Evolutionary conservation across 2,888 invertebrate genomes (phyloP).

Genomic region (Oscheius sp.): DNA sequence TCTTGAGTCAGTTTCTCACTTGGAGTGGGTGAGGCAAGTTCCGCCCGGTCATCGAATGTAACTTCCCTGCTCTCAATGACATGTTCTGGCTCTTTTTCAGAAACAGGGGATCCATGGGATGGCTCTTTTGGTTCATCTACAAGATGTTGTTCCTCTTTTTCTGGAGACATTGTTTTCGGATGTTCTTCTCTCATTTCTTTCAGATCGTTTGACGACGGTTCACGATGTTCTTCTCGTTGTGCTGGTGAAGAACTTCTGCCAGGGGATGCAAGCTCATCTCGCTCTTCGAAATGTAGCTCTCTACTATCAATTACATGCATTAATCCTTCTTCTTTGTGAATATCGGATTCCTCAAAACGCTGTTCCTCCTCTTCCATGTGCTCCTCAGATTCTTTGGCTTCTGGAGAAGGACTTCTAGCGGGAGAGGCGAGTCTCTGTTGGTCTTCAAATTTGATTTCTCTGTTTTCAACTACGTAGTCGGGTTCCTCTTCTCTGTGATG

Average conservation of each 20-base stretch:
- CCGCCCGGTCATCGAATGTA: neutral
- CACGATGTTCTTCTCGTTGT: neutral
- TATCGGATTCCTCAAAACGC: conserved; percentile 3
- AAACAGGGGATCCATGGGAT: no score
- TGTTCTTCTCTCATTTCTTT: no score
- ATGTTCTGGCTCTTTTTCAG: neutral
- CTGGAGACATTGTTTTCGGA: neutral
- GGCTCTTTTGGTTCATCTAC: neutral
- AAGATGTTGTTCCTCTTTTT: neutral
- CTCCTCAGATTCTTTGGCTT: conserved; percentile 14
- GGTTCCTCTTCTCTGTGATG: no score
- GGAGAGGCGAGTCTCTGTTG: conserved; percentile 4
- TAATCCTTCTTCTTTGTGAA: conserved; percentile 28
- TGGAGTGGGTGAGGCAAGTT: neutral
- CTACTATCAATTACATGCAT: conserved; percentile 41
- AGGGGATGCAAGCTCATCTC: neutral
- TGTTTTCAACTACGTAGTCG: no score
- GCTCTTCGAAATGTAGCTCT: conserved; percentile 28
- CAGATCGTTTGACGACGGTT: no score
- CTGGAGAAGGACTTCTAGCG: neutral
- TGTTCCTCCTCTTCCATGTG: conserved; percentile 24
- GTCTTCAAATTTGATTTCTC: neutral
- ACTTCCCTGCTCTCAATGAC: neutral
- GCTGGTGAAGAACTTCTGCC: neutral
- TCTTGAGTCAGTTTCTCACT: neutral